These are phyloP conservation scores for Aphidius gifuensis DNA, from an alignment of 1,140 invertebrate species.

Conservation along the genomic window DNA sequence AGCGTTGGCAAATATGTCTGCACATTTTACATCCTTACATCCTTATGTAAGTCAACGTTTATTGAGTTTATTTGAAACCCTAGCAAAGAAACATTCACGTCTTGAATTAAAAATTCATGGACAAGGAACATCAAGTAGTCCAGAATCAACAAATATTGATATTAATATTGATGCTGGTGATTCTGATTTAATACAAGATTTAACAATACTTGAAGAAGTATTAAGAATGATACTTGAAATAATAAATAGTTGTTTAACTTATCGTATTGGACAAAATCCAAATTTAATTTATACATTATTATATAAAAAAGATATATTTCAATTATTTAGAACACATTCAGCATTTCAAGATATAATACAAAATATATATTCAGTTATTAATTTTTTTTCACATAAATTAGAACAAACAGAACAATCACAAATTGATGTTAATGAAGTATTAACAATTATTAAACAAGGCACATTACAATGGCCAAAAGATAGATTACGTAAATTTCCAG, in stretches of 20 bases:
- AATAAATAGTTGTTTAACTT: slow-evolving; percentile 86
- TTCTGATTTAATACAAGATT: slow-evolving; percentile 70
- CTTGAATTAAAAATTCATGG: slow-evolving; percentile 56
- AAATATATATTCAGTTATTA: slow-evolving; percentile 92
- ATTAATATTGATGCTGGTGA: slow-evolving; percentile 43
- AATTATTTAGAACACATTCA: slow-evolving; percentile 79
- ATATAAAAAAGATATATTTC: slow-evolving; percentile 90
- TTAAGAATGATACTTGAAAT: slow-evolving; percentile 95
- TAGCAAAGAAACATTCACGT: slow-evolving; percentile 75
- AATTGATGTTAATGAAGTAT: slow-evolving; percentile 80
- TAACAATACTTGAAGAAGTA: slow-evolving; percentile 95
- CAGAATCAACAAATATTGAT: slow-evolving; percentile 32
- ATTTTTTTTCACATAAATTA: slow-evolving; percentile 79
- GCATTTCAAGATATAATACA: slow-evolving; percentile 94
- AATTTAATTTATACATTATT: slow-evolving; percentile 95
- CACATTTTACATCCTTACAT: slow-evolving; percentile 89
- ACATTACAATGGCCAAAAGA: slow-evolving; percentile 87
- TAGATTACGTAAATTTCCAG: slow-evolving; percentile 94
- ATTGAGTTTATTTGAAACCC: slow-evolving; percentile 82
- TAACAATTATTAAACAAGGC: slow-evolving; percentile 83
- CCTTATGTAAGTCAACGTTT: slow-evolving; percentile 94
- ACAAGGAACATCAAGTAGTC: slow-evolving; percentile 27
- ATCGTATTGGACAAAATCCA: slow-evolving; percentile 86
- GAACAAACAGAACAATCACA: slow-evolving; percentile 64
- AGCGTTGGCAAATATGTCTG: slow-evolving; percentile 96